A percentile compares a stretch with the other conserved stretches of the same genome.
These are phyloP conservation scores for Acanthurus leucopareius DNA, from an alignment of 2,797 vertebrate species.

Conservation along the genomic window DNA sequence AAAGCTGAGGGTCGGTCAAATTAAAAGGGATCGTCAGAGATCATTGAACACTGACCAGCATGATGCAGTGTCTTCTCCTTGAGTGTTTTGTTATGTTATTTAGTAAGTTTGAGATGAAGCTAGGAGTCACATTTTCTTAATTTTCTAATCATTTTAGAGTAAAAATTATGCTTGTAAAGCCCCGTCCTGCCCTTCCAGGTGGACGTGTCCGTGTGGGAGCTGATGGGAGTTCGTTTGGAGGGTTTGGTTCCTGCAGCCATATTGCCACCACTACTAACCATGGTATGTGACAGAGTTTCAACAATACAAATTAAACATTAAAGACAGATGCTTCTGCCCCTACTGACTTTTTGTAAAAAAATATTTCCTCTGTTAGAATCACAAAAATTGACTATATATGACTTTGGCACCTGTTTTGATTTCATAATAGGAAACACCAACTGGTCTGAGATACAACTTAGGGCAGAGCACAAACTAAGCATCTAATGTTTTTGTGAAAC, in stretches of 20 bases:
- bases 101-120: not conserved
- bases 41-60: not conserved
- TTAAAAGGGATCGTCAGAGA: not conserved
- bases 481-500: not conserved
- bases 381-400: not conserved
- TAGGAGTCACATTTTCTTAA: not conserved
- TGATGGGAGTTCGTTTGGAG: conserved; percentile 86
- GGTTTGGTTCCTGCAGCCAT: conserved; percentile 84
- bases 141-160: conserved; percentile 4
- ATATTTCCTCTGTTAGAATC: not conserved
- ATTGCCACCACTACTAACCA: conserved; percentile 85
- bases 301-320: not conserved
- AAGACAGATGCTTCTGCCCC: not conserved
- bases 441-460: not conserved
- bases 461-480: not conserved
- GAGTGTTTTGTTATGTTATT: no score
- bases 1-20: conserved; percentile 8
- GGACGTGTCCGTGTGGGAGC: conserved; percentile 54
- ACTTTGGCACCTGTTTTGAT: not conserved
- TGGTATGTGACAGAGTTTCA: conserved; percentile 66
- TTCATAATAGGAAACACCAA: not conserved
- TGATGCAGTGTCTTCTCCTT: not conserved
- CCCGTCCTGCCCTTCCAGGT: conserved; percentile 32
- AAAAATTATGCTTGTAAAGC: conserved; percentile 10
- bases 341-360: not conserved